Percentiles rank a stretch among this genome's conserved stretches.
Evolutionary conservation across 2,888 invertebrate species (phyloP).

Genomic region (Harpalus rufipes): DNA sequence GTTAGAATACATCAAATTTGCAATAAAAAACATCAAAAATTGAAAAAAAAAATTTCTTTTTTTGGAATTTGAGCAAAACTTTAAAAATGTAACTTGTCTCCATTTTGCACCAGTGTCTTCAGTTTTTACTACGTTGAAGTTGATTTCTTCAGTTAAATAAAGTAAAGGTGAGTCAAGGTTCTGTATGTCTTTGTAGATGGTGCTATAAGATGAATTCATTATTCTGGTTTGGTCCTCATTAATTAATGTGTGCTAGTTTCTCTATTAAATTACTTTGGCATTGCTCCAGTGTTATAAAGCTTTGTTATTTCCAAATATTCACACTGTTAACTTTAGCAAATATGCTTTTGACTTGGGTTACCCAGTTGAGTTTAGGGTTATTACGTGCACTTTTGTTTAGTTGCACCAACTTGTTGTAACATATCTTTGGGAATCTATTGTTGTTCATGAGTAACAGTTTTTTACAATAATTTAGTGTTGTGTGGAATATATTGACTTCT

Average conservation of each 20-base stretch:
- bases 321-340: neutral
- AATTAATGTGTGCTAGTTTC: too few relatives aligned
- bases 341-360: neutral
- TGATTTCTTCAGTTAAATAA: conserved; percentile 6
- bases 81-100: too few relatives aligned
- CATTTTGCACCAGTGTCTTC: too few relatives aligned
- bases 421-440: conserved; percentile 1
- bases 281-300: too few relatives aligned
- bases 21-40: too few relatives aligned
- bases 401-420: conserved; percentile 1
- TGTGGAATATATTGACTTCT: neutral
- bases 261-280: too few relatives aligned
- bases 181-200: neutral
- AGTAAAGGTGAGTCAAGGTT: neutral
- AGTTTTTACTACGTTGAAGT: conserved; percentile 9
- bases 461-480: neutral
- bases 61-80: too few relatives aligned
- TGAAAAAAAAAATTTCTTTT: too few relatives aligned
- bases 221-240: conserved; percentile 11
- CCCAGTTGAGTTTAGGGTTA: too few relatives aligned
- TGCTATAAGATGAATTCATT: neutral
- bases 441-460: neutral
- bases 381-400: too few relatives aligned
- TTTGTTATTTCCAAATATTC: neutral
- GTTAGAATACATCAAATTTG: too few relatives aligned